Percentiles rank a stretch among this genome's conserved stretches.
Evolutionary conservation across 2,888 invertebrate genomes (phyloP).

Genomic region (Cloeon dipterum): DNA sequence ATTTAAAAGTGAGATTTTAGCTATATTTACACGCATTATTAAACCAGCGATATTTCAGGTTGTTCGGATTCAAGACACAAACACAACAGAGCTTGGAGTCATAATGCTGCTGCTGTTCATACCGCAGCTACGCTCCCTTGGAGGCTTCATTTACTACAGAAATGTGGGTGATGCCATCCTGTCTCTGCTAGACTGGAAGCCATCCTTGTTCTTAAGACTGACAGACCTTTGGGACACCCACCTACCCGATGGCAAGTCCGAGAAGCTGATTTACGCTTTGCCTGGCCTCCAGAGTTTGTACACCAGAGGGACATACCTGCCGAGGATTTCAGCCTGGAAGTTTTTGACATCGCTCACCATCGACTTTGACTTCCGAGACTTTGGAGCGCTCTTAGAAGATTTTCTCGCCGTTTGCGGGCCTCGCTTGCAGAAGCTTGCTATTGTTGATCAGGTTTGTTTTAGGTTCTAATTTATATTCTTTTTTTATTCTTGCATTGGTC

Average conservation of each 20-base stretch:
- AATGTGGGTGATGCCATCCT: conserved; percentile 14
- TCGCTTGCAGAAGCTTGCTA: conserved; percentile 9
- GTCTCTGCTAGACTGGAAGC: conserved; percentile 7
- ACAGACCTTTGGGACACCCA: conserved; percentile 14
- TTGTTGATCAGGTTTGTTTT: conserved; percentile 12
- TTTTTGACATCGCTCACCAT: conserved; percentile 11
- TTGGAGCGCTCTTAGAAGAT: conserved; percentile 8
- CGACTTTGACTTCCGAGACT: conserved; percentile 12
- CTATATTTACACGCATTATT: neutral
- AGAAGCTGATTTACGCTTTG: conserved; percentile 8
- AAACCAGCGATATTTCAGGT: conserved; percentile 8
- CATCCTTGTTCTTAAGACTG: conserved; percentile 9
- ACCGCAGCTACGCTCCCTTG: conserved; percentile 12
- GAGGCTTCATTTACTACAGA: conserved; percentile 14
- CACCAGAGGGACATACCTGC: conserved; percentile 10
- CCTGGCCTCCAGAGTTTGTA: conserved; percentile 10
- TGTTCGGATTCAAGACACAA: conserved; percentile 14
- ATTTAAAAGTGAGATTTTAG: neutral
- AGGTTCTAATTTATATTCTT: neutral
- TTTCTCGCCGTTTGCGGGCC: conserved; percentile 9
- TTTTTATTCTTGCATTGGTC: too few relatives aligned
- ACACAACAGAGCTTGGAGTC: conserved; percentile 13
- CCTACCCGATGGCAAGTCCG: conserved; percentile 11
- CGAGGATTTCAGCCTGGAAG: conserved; percentile 5
- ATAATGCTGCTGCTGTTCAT: conserved; percentile 12